Evolutionary conservation across 2,888 invertebrate species (phyloP), one percentile per base, ranked within the genome.

Genomic region (Scaptomyza flava): DNA sequence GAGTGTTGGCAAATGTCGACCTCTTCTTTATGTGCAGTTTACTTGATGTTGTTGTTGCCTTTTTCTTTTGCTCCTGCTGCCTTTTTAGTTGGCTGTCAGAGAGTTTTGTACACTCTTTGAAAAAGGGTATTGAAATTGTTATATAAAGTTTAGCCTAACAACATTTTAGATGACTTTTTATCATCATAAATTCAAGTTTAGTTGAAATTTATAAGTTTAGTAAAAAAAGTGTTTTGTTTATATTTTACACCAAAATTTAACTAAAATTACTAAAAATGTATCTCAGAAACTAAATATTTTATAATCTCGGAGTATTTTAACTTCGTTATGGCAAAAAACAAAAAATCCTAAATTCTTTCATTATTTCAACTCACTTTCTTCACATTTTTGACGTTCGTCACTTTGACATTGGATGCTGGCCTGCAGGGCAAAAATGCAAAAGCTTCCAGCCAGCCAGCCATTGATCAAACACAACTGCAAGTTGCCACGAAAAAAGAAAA

Each of bases 1-100:
- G 73, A 73, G 71, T 73, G 73, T 81, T 81, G 73, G 51, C 61
- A 79, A 76, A 68, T 81, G 81, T 81, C 81, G 79, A 80, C 83
- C 88, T 76, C 86, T 65, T 3, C 17, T 79, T 82, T 79, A 71
- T 63, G 59, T 68, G 66, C 61, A 34, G 27, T 45, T 80, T 62
- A 31, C 61, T 27, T 27, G 27, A 6, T 57, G 48, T 68, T 50
- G 6, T 14, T 38, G 38, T 30, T 30, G 30, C 46, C 2, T 9
- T n/a, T 46, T n/a, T 38, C n/a, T 14, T 38, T 14, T 14, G 47
- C 47, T 48, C 42, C 12, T 30, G 42, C 43, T 20, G 46, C 34
- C 12, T 11, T 42, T 20, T 51, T 56, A 7, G 51, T 6, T 63
- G 42, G 42, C 57, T 46, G 36, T 74, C 75, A 69, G 60, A 56